These are phyloP conservation scores for Paramuricea clavata DNA, from an alignment of 92 coral and sea anemone species.

Conservation along the genomic window DNA sequence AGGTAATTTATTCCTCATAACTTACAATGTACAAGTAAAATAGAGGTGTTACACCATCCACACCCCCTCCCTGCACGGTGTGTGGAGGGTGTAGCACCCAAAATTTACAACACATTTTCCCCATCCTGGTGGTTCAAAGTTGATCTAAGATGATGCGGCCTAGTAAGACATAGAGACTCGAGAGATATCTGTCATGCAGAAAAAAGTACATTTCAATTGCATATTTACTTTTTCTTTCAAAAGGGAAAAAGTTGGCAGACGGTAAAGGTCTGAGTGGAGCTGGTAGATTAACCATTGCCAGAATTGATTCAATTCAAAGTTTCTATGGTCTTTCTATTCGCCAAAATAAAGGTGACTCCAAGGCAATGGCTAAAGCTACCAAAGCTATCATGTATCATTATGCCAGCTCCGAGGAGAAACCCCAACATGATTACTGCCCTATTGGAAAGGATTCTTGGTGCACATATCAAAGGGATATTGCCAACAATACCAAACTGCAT, in stretches of 20 bases:
- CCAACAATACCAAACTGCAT: slow-evolving; percentile 14
- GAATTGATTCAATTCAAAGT: slow-evolving; percentile 62
- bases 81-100: too few species aligned
- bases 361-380: slow-evolving; percentile 58
- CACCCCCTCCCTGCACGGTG: not conserved
- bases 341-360: slow-evolving; percentile 55
- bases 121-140: too few species aligned
- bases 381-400: slow-evolving; percentile 67
- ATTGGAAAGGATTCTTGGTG: slow-evolving; percentile 61
- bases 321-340: slow-evolving; percentile 62
- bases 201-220: not conserved
- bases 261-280: slow-evolving; percentile 59
- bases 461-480: slow-evolving; percentile 60
- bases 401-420: slow-evolving; percentile 48
- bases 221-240: not conserved
- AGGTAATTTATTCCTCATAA: not conserved
- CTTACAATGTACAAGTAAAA: not conserved
- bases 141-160: too few species aligned
- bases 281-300: slow-evolving; percentile 52
- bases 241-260: slow-evolving; percentile 62
- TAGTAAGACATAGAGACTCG: too few species aligned
- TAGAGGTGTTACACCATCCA: not conserved
- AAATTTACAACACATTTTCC: too few species aligned
- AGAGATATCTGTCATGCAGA: not conserved
- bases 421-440: slow-evolving; percentile 64